phyloP scores from a whole-genome alignment of 2,797 vertebrate genomes.

The Syngnathus rostellatus region DNA sequence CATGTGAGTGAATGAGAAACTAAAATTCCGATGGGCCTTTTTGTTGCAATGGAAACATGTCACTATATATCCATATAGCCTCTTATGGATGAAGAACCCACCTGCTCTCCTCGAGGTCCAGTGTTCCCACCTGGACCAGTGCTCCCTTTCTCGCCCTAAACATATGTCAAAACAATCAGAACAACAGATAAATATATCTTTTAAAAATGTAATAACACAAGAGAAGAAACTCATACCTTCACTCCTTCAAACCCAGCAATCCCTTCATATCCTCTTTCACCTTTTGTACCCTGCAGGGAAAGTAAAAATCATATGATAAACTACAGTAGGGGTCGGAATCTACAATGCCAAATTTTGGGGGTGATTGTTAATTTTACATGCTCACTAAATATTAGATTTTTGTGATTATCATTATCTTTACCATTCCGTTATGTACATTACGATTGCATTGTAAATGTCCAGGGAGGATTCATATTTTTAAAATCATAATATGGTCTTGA shows the following conservation, averaged over 20 bases:
- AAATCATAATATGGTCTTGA: no score
- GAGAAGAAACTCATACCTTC: constrained; percentile 60
- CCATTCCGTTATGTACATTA: not conserved
- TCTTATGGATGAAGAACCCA: constrained; percentile 34
- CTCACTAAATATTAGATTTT: not conserved
- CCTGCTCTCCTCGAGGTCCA: constrained; percentile 63
- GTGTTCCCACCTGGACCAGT: constrained; percentile 47
- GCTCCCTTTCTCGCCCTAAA: constrained; percentile 63
- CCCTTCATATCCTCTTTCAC: constrained; percentile 63
- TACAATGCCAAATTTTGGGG: not conserved
- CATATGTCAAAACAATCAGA: constrained; percentile 19
- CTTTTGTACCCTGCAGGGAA: constrained; percentile 59
- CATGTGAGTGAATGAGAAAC: not conserved
- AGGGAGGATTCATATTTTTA: not conserved
- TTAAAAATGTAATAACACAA: not conserved
- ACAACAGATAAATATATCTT: constrained; percentile 18
- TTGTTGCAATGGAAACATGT: not conserved
- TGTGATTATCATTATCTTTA: not conserved
- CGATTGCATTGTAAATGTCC: not conserved
- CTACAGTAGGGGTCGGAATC: not conserved
- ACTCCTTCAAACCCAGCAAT: constrained; percentile 72
- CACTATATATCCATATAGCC: not conserved
- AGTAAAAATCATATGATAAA: constrained; percentile 24
- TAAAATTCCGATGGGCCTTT: not conserved
- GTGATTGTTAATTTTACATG: not conserved